Conservation (phyloP, 2,797 vertebrate genomes). For the Spinus pinus region DNA sequence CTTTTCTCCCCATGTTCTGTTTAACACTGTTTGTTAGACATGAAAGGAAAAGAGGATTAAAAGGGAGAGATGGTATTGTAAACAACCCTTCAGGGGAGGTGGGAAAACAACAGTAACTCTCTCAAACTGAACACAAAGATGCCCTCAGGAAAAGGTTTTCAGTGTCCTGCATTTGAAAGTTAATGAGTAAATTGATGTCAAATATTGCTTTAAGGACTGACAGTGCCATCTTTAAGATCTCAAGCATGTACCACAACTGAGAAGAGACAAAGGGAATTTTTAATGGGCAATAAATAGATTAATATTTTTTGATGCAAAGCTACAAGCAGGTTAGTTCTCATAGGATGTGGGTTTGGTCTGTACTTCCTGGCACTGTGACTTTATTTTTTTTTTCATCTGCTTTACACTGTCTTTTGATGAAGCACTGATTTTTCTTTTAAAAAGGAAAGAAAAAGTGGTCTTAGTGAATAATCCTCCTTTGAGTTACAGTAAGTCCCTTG, state of each 20-base stretch:
- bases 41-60: conserved; percentile 57
- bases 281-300: conserved; percentile 41
- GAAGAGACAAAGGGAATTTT: conserved; percentile 43
- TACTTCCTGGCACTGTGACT: neutral
- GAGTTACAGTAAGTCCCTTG: neutral
- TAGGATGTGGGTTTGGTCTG: conserved; percentile 25
- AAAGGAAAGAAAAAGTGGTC: neutral
- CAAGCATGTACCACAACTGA: conserved; percentile 28
- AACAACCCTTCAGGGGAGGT: conserved; percentile 44
- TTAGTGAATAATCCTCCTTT: neutral
- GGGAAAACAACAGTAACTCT: conserved; percentile 53
- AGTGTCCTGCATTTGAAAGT: conserved; percentile 50
- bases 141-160: conserved; percentile 54
- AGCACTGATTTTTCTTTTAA: neutral
- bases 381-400: neutral
- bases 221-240: conserved; percentile 44
- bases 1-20: neutral
- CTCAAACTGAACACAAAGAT: conserved; percentile 36
- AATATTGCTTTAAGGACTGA: conserved; percentile 20
- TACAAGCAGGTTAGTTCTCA: conserved; percentile 10
- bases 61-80: conserved; percentile 40
- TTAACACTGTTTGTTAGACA: conserved; percentile 40
- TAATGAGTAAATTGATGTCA: conserved; percentile 56
- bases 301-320: conserved; percentile 36
- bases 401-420: neutral